Conservation (phyloP, 2,113 vertebrate species). For the Arothron firmamentum region DNA sequence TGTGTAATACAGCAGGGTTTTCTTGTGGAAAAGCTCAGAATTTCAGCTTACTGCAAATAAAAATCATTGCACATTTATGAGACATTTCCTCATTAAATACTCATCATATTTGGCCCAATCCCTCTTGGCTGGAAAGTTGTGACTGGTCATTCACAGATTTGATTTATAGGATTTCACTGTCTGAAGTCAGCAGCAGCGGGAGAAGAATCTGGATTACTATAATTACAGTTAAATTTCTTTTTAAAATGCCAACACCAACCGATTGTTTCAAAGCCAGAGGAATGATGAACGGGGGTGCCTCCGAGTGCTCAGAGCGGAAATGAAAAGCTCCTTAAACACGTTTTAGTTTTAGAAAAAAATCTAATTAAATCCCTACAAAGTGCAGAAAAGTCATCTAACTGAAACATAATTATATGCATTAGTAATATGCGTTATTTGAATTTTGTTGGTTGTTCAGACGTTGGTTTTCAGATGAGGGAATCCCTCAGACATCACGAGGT, state of each 20-base stretch:
- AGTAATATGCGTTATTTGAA: too few relatives aligned
- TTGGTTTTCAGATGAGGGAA: too few relatives aligned
- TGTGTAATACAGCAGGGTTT: not conserved
- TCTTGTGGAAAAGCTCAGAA: slow-evolving; percentile 25
- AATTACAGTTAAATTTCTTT: not conserved
- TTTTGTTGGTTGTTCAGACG: too few relatives aligned
- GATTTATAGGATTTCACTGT: slow-evolving; percentile 7
- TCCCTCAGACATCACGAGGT: too few relatives aligned
- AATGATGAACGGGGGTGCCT: too few relatives aligned
- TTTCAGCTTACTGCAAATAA: slow-evolving; percentile 24
- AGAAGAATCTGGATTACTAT: not conserved
- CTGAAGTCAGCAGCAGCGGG: not conserved
- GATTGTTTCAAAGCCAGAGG: too few relatives aligned
- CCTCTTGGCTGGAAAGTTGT: slow-evolving; percentile 6
- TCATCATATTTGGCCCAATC: slow-evolving; percentile 21
- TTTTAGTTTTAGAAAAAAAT: too few relatives aligned
- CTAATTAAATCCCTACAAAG: too few relatives aligned
- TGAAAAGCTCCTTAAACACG: too few relatives aligned
- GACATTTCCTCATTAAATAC: slow-evolving; percentile 44
- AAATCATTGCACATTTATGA: slow-evolving; percentile 39
- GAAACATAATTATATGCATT: too few relatives aligned
- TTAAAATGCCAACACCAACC: too few relatives aligned
- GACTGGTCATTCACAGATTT: slow-evolving; percentile 28
- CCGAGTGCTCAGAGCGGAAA: too few relatives aligned
- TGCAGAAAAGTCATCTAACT: not conserved